phyloP scores from a whole-genome alignment of 2,888 invertebrate species.

The Heliconius ethilla region DNA sequence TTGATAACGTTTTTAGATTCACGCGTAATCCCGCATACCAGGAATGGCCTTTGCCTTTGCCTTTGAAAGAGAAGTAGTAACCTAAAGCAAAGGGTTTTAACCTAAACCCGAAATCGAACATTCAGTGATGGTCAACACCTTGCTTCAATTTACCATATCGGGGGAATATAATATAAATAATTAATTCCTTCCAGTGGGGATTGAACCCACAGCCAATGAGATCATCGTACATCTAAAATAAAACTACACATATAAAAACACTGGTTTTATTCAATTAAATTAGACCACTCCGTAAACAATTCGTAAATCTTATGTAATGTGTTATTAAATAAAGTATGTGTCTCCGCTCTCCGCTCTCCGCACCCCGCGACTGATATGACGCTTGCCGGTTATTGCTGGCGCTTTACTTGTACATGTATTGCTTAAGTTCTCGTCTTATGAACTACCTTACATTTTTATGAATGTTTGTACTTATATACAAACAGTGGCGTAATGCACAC shows the following conservation, averaged over 20 bases:
- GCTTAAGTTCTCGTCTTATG: constrained; percentile 1
- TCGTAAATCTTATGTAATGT: constrained; percentile 65
- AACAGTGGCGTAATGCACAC: too few species aligned
- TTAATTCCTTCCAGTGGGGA: too few species aligned
- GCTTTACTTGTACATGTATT: constrained; percentile 16
- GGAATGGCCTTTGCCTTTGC: too few species aligned
- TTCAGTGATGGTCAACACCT: too few species aligned
- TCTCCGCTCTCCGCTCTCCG: constrained; percentile 5
- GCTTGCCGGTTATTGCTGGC: constrained; percentile 41
- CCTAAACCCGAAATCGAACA: too few species aligned
- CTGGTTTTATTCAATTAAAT: constrained; percentile 56
- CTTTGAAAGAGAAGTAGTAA: too few species aligned
- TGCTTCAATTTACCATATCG: too few species aligned
- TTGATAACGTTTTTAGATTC: too few species aligned
- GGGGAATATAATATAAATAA: too few species aligned
- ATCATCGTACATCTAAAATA: constrained; percentile 38
- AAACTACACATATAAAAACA: constrained; percentile 52
- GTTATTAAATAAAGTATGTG: constrained; percentile 14
- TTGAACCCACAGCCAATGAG: too few species aligned
- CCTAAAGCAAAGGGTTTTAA: too few species aligned
- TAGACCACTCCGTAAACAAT: constrained; percentile 71
- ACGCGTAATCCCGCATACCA: too few species aligned
- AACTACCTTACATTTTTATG: constrained; percentile 7
- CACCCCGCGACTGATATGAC: constrained; percentile 56
- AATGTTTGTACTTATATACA: not conserved